phyloP scores from a whole-genome alignment of 2,113 vertebrate species.

The Nyctibius bracteatus region DNA sequence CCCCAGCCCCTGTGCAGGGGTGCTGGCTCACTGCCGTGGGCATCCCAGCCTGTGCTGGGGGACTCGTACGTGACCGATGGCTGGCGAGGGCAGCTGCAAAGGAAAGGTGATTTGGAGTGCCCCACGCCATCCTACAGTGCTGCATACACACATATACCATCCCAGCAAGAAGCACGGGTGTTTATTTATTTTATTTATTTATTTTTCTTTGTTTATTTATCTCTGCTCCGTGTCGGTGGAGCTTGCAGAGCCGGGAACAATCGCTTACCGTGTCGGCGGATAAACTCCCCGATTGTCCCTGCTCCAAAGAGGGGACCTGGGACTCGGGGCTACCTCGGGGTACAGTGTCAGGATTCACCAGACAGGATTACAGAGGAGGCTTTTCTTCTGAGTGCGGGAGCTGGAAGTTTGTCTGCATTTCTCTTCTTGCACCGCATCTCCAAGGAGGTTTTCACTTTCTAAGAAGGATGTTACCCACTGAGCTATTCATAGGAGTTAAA shows the following conservation, averaged over 20 bases:
- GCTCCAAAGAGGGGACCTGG: slow-evolving; percentile 38
- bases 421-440: slow-evolving; percentile 59
- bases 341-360: slow-evolving; percentile 44
- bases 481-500: slow-evolving; percentile 75
- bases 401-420: slow-evolving; percentile 67
- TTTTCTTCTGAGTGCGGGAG: slow-evolving; percentile 50
- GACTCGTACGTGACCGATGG: neutral
- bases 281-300: slow-evolving; percentile 31
- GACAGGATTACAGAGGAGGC: slow-evolving; percentile 65
- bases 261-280: neutral
- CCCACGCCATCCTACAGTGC: neutral
- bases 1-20: neutral
- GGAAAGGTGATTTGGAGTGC: neutral
- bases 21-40: fast-evolving
- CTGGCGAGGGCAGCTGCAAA: neutral
- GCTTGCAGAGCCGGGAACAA: neutral
- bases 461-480: slow-evolving; percentile 77
- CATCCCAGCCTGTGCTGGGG: neutral
- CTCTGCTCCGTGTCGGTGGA: neutral
- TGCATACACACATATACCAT: neutral
- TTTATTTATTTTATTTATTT: slow-evolving; percentile 7
- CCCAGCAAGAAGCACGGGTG: neutral
- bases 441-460: slow-evolving; percentile 72
- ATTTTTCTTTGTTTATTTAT: too few relatives aligned
- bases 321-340: slow-evolving; percentile 1